Evolutionary conservation across 2,888 invertebrate species (phyloP), one percentile per base, ranked within the genome.

Genomic region (Agrochola lota): DNA sequence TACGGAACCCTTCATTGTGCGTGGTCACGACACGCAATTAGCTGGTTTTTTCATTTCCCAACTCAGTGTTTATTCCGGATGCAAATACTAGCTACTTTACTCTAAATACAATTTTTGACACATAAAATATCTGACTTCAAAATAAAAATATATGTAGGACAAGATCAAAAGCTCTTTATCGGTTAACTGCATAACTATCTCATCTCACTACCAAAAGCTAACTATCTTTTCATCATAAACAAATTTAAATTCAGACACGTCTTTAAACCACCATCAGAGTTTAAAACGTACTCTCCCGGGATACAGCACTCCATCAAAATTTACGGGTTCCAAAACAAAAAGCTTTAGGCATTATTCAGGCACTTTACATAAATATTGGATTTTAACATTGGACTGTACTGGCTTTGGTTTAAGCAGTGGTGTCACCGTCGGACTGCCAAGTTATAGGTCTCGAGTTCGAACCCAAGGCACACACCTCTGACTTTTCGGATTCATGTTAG

Each of bases 341-440:
- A 30, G 66, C 68, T 40, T 68, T 30, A 73, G 35, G 70, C 78
- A 76, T 87, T 87, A 87, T 88, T 88, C 81, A 85, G 70, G 63
- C 78, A 77, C 76, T 87, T 85, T 84, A 81, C 83, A 87, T 78
- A 83, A 87, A 89, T 85, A 84, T 86, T 84, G 84, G 84, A 84
- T 84, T 88, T 88, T 83, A 86, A 84, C 79, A 85, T 81, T 70
- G 73, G 80, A 74, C 81, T 82, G 73, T 83, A 78, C 84, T 80
- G 80, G 80, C 49, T 52, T 20, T 52, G 49, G 7, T 52, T 20
- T 52, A 7, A 52, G 49, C 6, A 7, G 49, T 52, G 49, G 20
- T 20, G 49, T 52, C 49, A 52, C 49, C 20, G 2, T 52, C 7
- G 7, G 7, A 52, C 20, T 52, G 7, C 49, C 7, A 20, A 52